These are phyloP conservation scores for Plotosus lineatus DNA, from an alignment of 2,113 vertebrate genomes.

Conservation along the genomic window DNA sequence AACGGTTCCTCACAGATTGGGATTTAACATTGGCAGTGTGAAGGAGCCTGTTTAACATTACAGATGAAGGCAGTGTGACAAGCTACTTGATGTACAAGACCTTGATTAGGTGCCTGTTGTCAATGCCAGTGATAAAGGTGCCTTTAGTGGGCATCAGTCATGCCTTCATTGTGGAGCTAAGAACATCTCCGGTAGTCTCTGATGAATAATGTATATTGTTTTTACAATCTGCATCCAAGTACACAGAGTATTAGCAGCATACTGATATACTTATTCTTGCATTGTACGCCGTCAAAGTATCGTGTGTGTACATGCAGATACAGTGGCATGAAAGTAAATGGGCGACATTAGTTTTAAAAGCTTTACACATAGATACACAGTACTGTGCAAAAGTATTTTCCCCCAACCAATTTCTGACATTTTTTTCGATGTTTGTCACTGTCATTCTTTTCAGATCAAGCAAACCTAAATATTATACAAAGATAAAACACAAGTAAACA, in stretches of 20 bases:
- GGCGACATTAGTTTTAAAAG: no score
- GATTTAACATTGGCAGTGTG: background rate
- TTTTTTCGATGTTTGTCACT: no score
- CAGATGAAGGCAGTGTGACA: slow-evolving; percentile 14
- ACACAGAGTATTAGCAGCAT: background rate
- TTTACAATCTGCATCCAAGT: background rate
- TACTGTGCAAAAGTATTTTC: no score
- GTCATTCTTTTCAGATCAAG: no score
- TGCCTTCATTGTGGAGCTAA: background rate
- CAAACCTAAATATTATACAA: no score
- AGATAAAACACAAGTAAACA: no score
- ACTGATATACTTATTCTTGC: background rate
- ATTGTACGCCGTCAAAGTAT: background rate
- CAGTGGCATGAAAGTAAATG: no score
- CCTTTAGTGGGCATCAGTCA: background rate
- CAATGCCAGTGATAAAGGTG: slow-evolving; percentile 9
- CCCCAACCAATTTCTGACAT: no score
- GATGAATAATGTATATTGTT: slow-evolving; percentile 6
- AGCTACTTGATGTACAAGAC: slow-evolving; percentile 12
- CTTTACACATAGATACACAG: no score
- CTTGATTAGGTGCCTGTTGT: slow-evolving; percentile 19
- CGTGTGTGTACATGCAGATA: background rate
- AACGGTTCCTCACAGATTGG: slow-evolving; percentile 7
- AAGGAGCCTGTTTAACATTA: slow-evolving; percentile 22
- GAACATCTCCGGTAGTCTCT: background rate